Evolutionary conservation across 53 echinoderm and acorn worm species (phyloP).

Genomic region (Pentamera pediparva): DNA sequence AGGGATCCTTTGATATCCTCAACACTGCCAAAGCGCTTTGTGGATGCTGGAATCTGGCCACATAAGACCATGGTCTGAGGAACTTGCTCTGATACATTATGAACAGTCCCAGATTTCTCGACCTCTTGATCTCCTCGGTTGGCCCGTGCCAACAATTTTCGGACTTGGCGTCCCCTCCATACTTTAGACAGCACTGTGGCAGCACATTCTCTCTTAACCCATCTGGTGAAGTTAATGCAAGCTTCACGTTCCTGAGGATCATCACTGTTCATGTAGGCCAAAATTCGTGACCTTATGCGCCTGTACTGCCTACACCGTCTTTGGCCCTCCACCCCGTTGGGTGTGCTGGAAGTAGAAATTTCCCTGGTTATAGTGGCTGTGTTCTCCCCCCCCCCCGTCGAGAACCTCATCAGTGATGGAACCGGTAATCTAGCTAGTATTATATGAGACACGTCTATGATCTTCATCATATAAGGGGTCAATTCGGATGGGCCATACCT

Average conservation of each 20-base stretch:
- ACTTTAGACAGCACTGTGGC: not conserved
- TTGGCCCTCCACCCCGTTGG: not conserved
- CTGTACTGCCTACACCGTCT: not conserved
- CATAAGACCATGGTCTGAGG: no score
- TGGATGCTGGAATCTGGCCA: no score
- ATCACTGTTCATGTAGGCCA: not conserved
- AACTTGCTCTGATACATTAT: no score
- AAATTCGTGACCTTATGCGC: not conserved
- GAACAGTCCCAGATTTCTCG: no score
- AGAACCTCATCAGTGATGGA: not conserved
- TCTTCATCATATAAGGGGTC: not conserved
- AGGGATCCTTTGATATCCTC: no score
- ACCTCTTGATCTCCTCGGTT: no score
- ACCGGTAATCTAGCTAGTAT: not conserved
- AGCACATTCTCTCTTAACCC: no score
- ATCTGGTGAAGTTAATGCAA: not conserved
- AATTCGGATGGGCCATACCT: not conserved
- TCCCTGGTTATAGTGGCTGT: not conserved
- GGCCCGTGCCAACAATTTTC: no score
- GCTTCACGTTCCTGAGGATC: not conserved
- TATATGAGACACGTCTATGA: not conserved
- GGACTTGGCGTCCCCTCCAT: not conserved
- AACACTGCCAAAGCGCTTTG: no score
- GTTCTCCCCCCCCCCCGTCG: not conserved
- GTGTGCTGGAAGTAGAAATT: not conserved